A percentile compares a stretch with the other conserved stretches of the same genome.
Conservation (phyloP, 2,888 invertebrate species). For the Endotricha flammealis region DNA sequence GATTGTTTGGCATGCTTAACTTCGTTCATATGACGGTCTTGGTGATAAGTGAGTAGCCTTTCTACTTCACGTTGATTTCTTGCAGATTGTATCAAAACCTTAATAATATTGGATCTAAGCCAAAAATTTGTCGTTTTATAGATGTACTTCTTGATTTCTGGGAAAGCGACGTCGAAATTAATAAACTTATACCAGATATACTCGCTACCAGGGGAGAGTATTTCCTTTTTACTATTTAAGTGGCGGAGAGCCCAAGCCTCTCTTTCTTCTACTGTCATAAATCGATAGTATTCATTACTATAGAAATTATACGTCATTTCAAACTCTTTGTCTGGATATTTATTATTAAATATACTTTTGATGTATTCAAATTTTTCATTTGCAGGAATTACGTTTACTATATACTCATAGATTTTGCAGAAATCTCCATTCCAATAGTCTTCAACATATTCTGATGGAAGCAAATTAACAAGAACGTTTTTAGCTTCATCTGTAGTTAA, state of each 20-base stretch:
- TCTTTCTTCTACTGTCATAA: conserved; percentile 37
- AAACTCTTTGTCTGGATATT: conserved; percentile 37
- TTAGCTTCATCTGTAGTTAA: conserved; percentile 37
- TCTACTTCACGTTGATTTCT: conserved; percentile 35
- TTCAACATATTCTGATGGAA: conserved; percentile 27
- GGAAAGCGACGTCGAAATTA: conserved; percentile 38
- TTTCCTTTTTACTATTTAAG: conserved; percentile 32
- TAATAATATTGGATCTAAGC: conserved; percentile 32
- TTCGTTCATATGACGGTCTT: conserved; percentile 48
- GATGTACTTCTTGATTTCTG: conserved; percentile 35
- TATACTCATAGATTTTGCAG: conserved; percentile 26
- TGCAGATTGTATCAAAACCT: conserved; percentile 33
- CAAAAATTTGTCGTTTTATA: conserved; percentile 25
- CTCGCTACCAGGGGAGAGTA: conserved; percentile 32
- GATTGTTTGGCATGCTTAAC: conserved; percentile 24
- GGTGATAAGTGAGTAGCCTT: conserved; percentile 41
- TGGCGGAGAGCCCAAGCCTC: conserved; percentile 47
- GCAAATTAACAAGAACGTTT: conserved; percentile 27
- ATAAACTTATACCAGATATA: conserved; percentile 47
- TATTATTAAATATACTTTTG: conserved; percentile 33
- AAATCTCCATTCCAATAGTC: conserved; percentile 37
- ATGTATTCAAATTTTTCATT: conserved; percentile 34
- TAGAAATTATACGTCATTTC: conserved; percentile 37
- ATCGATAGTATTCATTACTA: conserved; percentile 24
- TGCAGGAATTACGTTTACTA: conserved; percentile 36